Evolutionary conservation across 2,113 vertebrate genomes (phyloP).

Genomic region (Sterrhoptilus dennistouni): DNA sequence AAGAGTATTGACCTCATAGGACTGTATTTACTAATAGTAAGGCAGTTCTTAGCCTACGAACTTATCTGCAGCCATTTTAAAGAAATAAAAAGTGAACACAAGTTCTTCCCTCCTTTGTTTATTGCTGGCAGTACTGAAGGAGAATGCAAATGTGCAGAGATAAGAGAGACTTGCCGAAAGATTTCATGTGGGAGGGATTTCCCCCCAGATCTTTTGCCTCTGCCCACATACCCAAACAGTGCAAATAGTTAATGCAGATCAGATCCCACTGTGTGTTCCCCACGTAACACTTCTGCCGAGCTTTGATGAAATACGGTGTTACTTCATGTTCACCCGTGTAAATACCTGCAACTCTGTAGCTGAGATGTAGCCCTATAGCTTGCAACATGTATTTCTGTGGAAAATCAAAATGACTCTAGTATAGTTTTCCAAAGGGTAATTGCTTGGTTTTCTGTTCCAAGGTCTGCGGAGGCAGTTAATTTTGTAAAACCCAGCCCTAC

Average conservation of each 20-base stretch:
- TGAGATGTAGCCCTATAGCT: neutral
- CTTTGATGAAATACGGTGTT: neutral
- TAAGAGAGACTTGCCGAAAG: neutral
- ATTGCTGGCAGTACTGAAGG: neutral
- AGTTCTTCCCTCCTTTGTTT: neutral
- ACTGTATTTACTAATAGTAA: neutral
- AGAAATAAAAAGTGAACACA: neutral
- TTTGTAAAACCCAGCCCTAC: neutral
- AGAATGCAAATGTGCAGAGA: neutral
- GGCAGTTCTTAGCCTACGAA: neutral
- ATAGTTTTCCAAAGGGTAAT: neutral
- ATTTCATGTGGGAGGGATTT: neutral
- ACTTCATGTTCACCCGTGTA: neutral
- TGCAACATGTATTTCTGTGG: neutral
- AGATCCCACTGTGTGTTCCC: neutral
- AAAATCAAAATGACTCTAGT: neutral
- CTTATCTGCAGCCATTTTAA: neutral
- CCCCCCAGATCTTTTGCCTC: conserved; percentile 16
- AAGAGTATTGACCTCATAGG: neutral
- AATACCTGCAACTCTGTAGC: neutral
- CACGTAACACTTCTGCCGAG: neutral
- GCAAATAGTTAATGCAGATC: neutral
- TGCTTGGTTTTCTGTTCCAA: conserved; percentile 1
- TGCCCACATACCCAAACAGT: neutral
- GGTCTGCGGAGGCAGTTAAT: neutral